Evolutionary conservation across 2,797 vertebrate species (phyloP), one percentile per base, ranked within the genome.

Genomic region (Prunella strophiata): DNA sequence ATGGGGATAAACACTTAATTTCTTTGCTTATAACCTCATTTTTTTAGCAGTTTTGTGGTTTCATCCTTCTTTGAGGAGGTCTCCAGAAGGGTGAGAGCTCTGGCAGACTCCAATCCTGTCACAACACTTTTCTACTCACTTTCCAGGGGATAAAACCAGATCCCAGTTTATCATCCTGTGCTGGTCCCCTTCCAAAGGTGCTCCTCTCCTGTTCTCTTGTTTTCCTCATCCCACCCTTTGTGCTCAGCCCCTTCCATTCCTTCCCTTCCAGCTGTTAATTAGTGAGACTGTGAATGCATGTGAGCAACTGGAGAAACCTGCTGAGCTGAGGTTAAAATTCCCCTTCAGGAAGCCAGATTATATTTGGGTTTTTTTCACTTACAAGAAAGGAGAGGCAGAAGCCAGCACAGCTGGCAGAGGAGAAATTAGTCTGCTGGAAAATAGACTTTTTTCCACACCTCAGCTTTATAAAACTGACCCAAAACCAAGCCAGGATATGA

Each of bases 381-480:
- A 94, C 76, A 94, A 95, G 95, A 95, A 89, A 82, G 25, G 42
- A 77, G 59, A 93, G 73, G 67, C 50, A 85, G 83, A 81, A 91
- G 71, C 68, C 83, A 95, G 85, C 50, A 34, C 81, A 88, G 68
- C 78, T 93, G 94, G 77, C 78, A 89, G 65, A 51, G 40, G 9
- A 91, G 67, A 52, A 88, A 94, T 81, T 4, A 74, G 70, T 32
- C 66, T 95, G 73, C 51, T 90, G 88, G 83, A 95, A 96, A 96
- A 94, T 0, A 71, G 3, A 75, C 70, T 78, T 89, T 89, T 42
- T 78, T 85, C 51, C 54, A 48, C 52, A 81, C 50, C 30, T 94
- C 80, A 50, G 54, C 58, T 91, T 92, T 81, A 50, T 62, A 79
- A 90, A 94, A 67, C 57, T 58, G 71, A 82, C 71, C 43, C 58